Percentiles rank a stretch among this genome's conserved stretches.
phyloP scores from a whole-genome alignment of 1,140 invertebrate genomes.

The Branchinecta lindahli region DNA sequence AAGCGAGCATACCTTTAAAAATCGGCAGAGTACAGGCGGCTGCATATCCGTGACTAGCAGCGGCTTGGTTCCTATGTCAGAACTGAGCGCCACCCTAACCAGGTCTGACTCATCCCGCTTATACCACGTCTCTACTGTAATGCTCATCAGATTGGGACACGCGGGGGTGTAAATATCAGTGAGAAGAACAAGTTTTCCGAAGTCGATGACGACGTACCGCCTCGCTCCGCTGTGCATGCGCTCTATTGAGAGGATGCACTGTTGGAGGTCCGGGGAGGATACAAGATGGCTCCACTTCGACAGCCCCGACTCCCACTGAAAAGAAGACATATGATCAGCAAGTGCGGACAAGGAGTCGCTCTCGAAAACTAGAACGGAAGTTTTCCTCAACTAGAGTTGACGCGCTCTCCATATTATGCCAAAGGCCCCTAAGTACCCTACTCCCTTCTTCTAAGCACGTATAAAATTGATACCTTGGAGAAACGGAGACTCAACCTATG shows the following conservation, averaged over 20 bases:
- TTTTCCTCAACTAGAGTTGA: no score
- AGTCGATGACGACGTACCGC: constrained; percentile 74
- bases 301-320: background rate
- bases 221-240: constrained; percentile 44
- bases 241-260: constrained; percentile 41
- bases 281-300: constrained; percentile 1
- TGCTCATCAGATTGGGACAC: constrained; percentile 65
- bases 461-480: no score
- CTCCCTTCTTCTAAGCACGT: no score
- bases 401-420: no score
- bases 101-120: constrained; percentile 47
- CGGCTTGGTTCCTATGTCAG: constrained; percentile 65
- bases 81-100: constrained; percentile 62
- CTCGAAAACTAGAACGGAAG: no score
- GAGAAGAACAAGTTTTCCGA: constrained; percentile 63
- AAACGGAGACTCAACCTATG: no score
- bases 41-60: constrained; percentile 72
- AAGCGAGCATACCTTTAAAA: constrained; percentile 60
- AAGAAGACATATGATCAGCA: background rate
- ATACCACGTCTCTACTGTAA: constrained; percentile 76
- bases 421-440: no score
- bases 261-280: background rate
- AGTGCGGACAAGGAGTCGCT: no score
- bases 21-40: constrained; percentile 70
- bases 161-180: constrained; percentile 76